Percentiles rank a stretch among this genome's conserved stretches.
Conservation (phyloP, 2,888 invertebrate genomes). For the Eupelmus urozonus region DNA sequence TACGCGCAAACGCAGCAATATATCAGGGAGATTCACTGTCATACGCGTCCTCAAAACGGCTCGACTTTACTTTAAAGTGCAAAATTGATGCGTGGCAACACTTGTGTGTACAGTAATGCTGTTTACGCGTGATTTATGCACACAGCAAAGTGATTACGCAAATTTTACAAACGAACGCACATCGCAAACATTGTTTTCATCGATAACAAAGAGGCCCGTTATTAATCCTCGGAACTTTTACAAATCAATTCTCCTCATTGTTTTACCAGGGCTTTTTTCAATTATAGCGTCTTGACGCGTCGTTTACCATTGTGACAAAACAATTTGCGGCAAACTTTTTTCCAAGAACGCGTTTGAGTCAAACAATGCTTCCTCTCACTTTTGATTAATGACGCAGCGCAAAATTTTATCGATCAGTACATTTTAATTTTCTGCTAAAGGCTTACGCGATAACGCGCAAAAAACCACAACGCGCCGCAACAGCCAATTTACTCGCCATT, state of each 20-base stretch:
- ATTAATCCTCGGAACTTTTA: conserved; percentile 5
- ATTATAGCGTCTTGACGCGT: background rate
- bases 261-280: background rate
- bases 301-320: background rate
- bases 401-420: too few relatives aligned
- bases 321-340: too few relatives aligned
- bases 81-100: conserved; percentile 58
- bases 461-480: background rate
- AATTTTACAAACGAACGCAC: conserved; percentile 41
- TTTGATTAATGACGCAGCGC: too few relatives aligned
- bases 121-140: conserved; percentile 55
- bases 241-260: background rate
- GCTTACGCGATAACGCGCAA: too few relatives aligned
- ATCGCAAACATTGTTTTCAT: conserved; percentile 26
- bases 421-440: conserved; percentile 12
- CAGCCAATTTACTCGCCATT: conserved; percentile 2
- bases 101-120: conserved; percentile 55
- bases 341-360: too few relatives aligned
- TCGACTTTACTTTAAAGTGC: conserved; percentile 58
- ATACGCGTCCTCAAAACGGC: conserved; percentile 49
- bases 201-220: conserved; percentile 16
- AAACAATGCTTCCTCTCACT: too few relatives aligned
- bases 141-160: conserved; percentile 51
- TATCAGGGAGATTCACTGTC: conserved; percentile 48
- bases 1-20: conserved; percentile 35